phyloP scores from a whole-genome alignment of 2,888 invertebrate genomes.

The Conomelus anceps region DNA sequence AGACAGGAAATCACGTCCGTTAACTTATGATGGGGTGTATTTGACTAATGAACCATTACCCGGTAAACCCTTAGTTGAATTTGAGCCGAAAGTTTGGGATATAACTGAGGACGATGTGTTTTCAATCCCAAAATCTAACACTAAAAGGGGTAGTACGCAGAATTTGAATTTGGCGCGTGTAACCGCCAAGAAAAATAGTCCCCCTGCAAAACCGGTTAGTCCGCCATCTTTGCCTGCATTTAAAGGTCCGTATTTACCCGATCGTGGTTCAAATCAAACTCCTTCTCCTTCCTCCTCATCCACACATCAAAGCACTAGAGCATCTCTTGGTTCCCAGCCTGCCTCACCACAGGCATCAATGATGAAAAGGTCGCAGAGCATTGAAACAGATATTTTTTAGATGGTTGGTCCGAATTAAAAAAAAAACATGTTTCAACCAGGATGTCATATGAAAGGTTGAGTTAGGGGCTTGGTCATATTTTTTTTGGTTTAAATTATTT shows the following conservation, averaged over 20 bases:
- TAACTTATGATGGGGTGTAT: conserved; percentile 69
- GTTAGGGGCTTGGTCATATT: no score
- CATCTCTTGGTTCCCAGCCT: no score
- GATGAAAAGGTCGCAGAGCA: conserved; percentile 15
- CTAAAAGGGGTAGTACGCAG: not conserved
- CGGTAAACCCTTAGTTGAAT: conserved; percentile 65
- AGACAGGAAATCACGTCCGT: conserved; percentile 46
- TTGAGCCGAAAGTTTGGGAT: conserved; percentile 75
- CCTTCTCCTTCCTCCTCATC: not conserved
- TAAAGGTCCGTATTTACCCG: not conserved
- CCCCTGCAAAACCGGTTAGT: not conserved
- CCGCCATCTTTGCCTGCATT: not conserved
- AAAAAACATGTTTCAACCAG: no score
- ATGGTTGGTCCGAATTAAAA: not conserved
- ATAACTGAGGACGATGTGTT: conserved; percentile 50
- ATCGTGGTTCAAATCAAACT: no score
- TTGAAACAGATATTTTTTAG: conserved; percentile 30
- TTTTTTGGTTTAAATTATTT: no score
- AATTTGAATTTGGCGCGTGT: not conserved
- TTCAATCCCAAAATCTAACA: not conserved
- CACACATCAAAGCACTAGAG: not conserved
- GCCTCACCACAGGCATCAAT: not conserved
- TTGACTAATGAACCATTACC: conserved; percentile 76
- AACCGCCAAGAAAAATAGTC: not conserved
- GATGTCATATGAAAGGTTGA: no score